Evolutionary conservation across 1,140 invertebrate genomes (phyloP), one percentile per base, ranked within the genome.

Genomic region (Lordiphosa mommai): DNA sequence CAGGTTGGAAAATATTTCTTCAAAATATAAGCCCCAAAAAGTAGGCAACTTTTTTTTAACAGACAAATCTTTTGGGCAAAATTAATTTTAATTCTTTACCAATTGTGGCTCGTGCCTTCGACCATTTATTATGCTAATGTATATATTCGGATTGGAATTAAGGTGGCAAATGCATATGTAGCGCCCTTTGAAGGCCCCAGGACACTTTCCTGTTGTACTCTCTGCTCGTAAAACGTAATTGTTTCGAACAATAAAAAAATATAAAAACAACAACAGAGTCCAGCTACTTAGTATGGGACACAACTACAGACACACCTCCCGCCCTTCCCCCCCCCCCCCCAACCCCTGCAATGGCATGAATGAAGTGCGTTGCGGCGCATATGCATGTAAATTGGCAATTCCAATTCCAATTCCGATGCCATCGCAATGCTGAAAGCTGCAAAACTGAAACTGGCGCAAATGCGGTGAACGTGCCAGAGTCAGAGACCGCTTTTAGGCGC

Each of bases 361-460:
- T 74, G 73, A 67, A 79, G 73, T 79, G 73, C 73, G 73, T 79
- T 79, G 63, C 46, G 59, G 53, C 68, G 58, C 73, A 77, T 77
- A 79, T 77, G 73, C 73, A 79, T 79, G 73, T 79, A 79, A 79
- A 79, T 79, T 72, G 68, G 57, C 72, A 77, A 77, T 77, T 77
- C 64, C 58, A 76, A 76, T 76, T 76, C 56, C 66, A 77, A 77
- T 77, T 77, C 55, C 51, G 63, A 72, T 68, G 47, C 67, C 52
- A 50, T 64, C 61, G 61, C 29, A 7, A 34, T 41, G 10, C 38
- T 32, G 51, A 32, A 66, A 65, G 46, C 46, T 48, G 30, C 46
- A 30, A 20, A n/a, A 48, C 46, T 48, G 29, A 29, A 44, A 17
- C 14, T 40, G 49, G 41, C 40, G 12, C 16, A 38, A 50, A 41